Evolutionary conservation across 2,113 vertebrate genomes (phyloP).

Genomic region (Cyanocitta stelleri): DNA sequence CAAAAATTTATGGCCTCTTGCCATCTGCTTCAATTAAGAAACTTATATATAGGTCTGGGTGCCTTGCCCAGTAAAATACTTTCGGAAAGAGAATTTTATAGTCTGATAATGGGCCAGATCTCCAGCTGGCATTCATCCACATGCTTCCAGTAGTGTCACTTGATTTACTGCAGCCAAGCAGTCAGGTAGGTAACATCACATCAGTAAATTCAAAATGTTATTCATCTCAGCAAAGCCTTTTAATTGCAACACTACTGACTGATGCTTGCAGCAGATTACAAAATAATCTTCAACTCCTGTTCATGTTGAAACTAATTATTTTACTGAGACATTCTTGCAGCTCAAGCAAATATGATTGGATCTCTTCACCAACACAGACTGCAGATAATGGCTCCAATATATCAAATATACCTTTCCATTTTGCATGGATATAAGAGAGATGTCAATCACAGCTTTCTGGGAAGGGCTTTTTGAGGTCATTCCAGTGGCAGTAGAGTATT

Average conservation of each 20-base stretch:
- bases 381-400: background rate
- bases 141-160: background rate
- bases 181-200: background rate
- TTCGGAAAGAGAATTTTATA: background rate
- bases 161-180: background rate
- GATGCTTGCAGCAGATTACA: background rate
- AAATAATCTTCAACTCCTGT: background rate
- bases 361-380: background rate
- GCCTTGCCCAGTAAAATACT: background rate
- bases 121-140: background rate
- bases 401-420: background rate
- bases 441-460: background rate
- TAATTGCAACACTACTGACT: background rate
- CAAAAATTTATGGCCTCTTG: background rate
- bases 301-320: background rate
- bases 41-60: background rate
- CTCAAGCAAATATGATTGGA: background rate
- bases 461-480: background rate
- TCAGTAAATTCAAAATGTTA: background rate
- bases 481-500: background rate
- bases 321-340: background rate
- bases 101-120: background rate
- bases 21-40: background rate
- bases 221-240: background rate
- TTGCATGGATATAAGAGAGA: background rate